A percentile compares a stretch with the other conserved stretches of the same genome.
These are phyloP conservation scores for Eumeta japonica DNA, from an alignment of 1,140 invertebrate genomes.

Conservation along the genomic window DNA sequence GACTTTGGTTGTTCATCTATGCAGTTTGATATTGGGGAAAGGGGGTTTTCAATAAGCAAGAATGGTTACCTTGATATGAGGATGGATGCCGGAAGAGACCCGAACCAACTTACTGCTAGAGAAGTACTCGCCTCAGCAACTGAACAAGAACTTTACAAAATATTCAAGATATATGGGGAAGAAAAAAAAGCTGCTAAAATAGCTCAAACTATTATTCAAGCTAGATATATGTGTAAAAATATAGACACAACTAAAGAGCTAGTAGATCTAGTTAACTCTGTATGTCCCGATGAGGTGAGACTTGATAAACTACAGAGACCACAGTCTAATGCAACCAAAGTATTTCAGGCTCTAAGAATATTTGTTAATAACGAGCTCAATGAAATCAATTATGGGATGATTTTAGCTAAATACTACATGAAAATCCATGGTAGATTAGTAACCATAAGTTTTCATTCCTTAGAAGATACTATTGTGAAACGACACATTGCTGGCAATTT, in stretches of 20 bases:
- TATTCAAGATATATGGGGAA: conserved; percentile 89
- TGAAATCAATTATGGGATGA: conserved; percentile 88
- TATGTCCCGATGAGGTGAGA: conserved; percentile 60
- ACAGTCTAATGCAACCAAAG: conserved; percentile 85
- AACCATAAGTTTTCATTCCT: conserved; percentile 86
- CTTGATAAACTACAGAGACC: conserved; percentile 73
- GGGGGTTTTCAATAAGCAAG: conserved; percentile 84
- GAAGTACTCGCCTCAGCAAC: conserved; percentile 80
- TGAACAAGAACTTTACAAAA: conserved; percentile 75
- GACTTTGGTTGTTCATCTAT: conserved; percentile 96
- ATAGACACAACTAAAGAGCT: conserved; percentile 84
- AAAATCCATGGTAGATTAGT: conserved; percentile 75
- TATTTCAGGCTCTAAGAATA: conserved; percentile 92
- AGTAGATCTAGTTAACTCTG: conserved; percentile 72
- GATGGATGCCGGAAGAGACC: conserved; percentile 80
- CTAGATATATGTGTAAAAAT: conserved; percentile 77
- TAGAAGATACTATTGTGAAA: conserved; percentile 96
- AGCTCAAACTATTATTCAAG: conserved; percentile 83
- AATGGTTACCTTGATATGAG: conserved; percentile 93
- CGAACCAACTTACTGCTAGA: conserved; percentile 74
- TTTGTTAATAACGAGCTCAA: conserved; percentile 98
- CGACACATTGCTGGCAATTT: conserved; percentile 80
- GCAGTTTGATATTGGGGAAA: conserved; percentile 79
- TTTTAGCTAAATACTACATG: conserved; percentile 75
- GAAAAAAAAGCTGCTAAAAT: conserved; percentile 86